Evolutionary conservation across 2,113 vertebrate species (phyloP).

Genomic region (Thamnophis sirtalis): DNA sequence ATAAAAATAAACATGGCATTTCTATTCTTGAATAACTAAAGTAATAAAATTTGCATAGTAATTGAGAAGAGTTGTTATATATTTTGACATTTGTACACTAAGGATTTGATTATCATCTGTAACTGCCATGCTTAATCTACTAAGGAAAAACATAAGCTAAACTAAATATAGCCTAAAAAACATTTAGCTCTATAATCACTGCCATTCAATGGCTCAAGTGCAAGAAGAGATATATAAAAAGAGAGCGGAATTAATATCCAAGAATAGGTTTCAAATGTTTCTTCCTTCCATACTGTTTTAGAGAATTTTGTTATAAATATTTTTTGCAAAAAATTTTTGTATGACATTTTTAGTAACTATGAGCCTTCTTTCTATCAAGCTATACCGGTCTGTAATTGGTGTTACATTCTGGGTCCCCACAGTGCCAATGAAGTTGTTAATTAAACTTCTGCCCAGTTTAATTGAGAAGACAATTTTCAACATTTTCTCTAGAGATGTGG

Average conservation of each 20-base stretch:
- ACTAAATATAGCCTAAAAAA: not conserved
- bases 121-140: not conserved
- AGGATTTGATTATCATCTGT: not conserved
- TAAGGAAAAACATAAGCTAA: not conserved
- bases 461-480: not conserved
- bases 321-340: not conserved
- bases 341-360: not conserved
- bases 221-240: not conserved
- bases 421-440: not conserved
- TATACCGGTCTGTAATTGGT: not conserved
- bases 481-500: not conserved
- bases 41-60: not conserved
- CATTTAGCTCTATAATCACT: not conserved
- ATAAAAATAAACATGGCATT: not conserved
- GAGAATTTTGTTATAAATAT: not conserved
- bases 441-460: not conserved
- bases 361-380: not conserved
- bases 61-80: not conserved
- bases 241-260: not conserved
- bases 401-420: not conserved
- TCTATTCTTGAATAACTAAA: not conserved
- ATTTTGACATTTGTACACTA: not conserved
- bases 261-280: not conserved
- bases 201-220: not conserved
- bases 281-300: not conserved